These are phyloP conservation scores for Prinia subflava DNA, from an alignment of 2,113 vertebrate species.

Conservation along the genomic window DNA sequence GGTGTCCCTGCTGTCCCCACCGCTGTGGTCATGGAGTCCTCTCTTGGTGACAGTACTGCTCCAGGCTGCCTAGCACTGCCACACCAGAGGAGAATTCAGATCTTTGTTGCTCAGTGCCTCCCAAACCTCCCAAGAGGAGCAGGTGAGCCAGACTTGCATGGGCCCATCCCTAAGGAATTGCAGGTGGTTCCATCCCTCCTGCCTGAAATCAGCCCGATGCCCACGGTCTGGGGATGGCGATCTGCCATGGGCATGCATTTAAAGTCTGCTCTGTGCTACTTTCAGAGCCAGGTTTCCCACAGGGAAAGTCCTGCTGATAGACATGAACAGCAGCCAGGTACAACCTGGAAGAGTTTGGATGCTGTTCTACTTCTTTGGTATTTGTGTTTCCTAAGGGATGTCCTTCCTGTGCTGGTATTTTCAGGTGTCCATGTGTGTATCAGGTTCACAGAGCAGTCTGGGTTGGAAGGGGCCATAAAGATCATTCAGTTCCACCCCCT, in stretches of 20 bases:
- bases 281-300: not conserved
- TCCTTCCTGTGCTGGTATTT: not conserved
- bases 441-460: not conserved
- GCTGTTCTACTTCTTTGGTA: not conserved
- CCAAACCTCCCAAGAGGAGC: not conserved
- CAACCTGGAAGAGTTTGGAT: not conserved
- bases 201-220: rapidly evolving
- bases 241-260: rapidly evolving
- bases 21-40: rapidly evolving
- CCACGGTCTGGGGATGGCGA: rapidly evolving
- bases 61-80: not conserved
- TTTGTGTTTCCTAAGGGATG: not conserved
- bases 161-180: not conserved
- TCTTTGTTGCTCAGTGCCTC: not conserved
- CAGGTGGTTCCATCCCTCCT: not conserved
- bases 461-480: not conserved
- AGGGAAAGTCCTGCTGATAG: not conserved
- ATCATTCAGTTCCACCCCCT: rapidly evolving
- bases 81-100: rapidly evolving
- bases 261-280: not conserved
- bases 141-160: too few species aligned
- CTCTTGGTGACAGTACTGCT: not conserved
- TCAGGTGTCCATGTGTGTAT: rapidly evolving
- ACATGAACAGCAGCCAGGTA: not conserved
- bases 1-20: not conserved